Percentiles rank a stretch among this genome's conserved stretches.
phyloP scores from a whole-genome alignment of 2,888 invertebrate species.

The Amaurobius ferox region DNA sequence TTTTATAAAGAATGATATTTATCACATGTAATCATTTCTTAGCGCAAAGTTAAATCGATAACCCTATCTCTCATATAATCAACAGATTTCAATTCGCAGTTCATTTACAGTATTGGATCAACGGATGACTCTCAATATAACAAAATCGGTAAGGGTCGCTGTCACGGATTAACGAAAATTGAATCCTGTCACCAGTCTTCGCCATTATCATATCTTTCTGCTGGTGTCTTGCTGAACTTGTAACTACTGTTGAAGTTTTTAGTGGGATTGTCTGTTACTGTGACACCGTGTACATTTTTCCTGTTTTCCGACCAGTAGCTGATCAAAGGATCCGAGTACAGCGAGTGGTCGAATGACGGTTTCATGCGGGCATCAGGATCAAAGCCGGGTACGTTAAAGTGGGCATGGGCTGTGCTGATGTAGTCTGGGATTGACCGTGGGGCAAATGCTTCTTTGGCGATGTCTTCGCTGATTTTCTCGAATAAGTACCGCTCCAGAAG shows the following conservation, averaged over 20 bases:
- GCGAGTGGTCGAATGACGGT: constrained; percentile 37
- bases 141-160: no score
- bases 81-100: no score
- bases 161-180: no score
- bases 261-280: constrained; percentile 32
- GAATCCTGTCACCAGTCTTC: constrained; percentile 9
- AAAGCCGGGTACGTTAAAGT: constrained; percentile 47
- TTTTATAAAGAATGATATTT: no score
- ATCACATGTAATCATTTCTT: no score
- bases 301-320: constrained; percentile 59
- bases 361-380: constrained; percentile 42
- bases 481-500: constrained; percentile 49
- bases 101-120: no score
- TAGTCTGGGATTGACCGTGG: constrained; percentile 36
- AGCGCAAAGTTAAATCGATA: no score
- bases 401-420: constrained; percentile 27
- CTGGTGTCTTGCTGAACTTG: constrained; percentile 38
- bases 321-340: constrained; percentile 40
- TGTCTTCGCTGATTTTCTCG: constrained; percentile 48
- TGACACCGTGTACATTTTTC: constrained; percentile 30
- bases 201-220: constrained; percentile 23
- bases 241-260: constrained; percentile 21
- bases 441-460: constrained; percentile 29
- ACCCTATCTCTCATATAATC: no score
- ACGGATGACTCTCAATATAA: no score